Evolutionary conservation across 2,797 vertebrate species (phyloP).

Genomic region (Malurus splendens): DNA sequence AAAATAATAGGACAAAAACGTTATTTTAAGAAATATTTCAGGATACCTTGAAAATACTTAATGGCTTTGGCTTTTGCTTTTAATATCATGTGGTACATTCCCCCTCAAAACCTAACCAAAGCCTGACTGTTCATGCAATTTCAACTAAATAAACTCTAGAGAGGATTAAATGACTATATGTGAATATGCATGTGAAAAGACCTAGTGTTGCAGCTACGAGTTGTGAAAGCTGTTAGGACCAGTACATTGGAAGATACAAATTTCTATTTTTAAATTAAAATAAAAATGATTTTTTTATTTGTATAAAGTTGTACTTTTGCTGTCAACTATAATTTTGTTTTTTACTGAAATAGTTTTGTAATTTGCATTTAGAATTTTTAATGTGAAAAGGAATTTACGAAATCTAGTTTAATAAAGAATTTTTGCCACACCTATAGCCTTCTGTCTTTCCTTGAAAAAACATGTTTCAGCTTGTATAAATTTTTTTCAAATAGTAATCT

Average conservation of each 20-base stretch:
- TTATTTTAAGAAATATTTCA: neutral
- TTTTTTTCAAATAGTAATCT: neutral
- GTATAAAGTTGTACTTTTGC: conserved; percentile 71
- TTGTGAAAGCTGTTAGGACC: conserved; percentile 35
- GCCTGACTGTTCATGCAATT: neutral
- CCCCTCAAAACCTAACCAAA: neutral
- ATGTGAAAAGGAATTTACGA: conserved; percentile 62
- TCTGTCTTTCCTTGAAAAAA: neutral
- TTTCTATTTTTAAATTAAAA: conserved; percentile 58
- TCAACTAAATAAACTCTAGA: conserved; percentile 21
- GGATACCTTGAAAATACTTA: neutral
- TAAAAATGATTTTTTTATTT: conserved; percentile 54
- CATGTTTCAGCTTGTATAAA: neutral
- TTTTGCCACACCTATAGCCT: conserved; percentile 42
- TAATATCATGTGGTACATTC: neutral
- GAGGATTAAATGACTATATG: neutral
- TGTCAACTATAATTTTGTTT: conserved; percentile 65
- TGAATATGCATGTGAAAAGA: conserved; percentile 37
- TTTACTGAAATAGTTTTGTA: conserved; percentile 72
- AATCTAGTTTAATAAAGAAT: conserved; percentile 72
- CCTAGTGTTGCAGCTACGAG: conserved; percentile 32
- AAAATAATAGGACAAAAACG: neutral
- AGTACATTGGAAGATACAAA: conserved; percentile 39
- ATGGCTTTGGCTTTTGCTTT: neutral
- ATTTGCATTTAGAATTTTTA: conserved; percentile 69